Conservation (phyloP, 1,140 invertebrate species). For the Penaeus vannamei region DNA sequence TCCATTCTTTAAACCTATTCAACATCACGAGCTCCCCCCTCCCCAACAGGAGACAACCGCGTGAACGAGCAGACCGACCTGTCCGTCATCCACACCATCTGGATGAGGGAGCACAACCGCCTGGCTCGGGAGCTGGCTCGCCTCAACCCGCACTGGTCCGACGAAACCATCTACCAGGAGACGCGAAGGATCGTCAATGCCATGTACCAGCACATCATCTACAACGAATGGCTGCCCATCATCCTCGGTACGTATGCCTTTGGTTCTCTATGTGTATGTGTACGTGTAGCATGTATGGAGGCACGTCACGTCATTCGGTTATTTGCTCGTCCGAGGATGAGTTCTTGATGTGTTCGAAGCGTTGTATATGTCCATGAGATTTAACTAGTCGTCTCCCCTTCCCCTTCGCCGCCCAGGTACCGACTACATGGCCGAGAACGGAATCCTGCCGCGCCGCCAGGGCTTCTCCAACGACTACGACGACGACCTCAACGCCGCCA, state of each 20-base stretch:
- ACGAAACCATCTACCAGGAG: constrained; percentile 76
- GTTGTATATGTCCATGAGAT: no score
- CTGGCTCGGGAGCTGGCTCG: constrained; percentile 68
- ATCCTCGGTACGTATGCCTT: constrained; percentile 10
- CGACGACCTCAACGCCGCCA: constrained; percentile 75
- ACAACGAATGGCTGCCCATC: constrained; percentile 77
- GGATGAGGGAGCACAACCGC: constrained; percentile 82
- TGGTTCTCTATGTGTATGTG: neutral
- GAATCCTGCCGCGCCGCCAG: constrained; percentile 69
- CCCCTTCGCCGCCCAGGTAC: constrained; percentile 46
- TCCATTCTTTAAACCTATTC: no score
- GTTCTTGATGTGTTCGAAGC: no score
- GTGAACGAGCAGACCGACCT: constrained; percentile 76
- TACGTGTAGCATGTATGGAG: neutral
- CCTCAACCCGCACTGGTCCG: constrained; percentile 73
- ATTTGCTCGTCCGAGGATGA: no score
- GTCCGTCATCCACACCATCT: constrained; percentile 76
- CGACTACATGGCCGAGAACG: constrained; percentile 61
- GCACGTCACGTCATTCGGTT: neutral
- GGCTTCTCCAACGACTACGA: constrained; percentile 74
- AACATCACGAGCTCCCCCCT: neutral
- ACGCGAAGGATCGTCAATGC: constrained; percentile 74
- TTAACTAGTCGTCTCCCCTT: neutral
- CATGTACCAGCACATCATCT: constrained; percentile 77
- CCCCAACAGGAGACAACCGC: constrained; percentile 74